Base-by-base conservation (phyloP, 2,888 invertebrate species). In the Caenorhabditis macrosperma region DNA sequence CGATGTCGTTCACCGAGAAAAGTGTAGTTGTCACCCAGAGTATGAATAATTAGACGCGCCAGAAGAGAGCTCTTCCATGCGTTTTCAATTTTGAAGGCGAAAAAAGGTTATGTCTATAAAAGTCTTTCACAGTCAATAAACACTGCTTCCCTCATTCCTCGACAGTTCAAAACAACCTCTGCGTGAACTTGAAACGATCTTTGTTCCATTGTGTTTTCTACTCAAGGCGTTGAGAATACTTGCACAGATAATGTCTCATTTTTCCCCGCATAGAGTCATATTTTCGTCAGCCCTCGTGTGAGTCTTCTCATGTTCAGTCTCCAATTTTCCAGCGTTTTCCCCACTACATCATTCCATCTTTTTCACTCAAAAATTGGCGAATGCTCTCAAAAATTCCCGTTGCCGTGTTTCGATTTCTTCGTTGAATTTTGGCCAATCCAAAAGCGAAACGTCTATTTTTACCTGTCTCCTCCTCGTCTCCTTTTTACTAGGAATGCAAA, bases 1-100 rank as follows among this genome's bases (percentile, higher is more conserved):
- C 83, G 24, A 67, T 83, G 35, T 82, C 82, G 2, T 83, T 83
- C 61, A 83, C 83, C 33, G 83, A 83, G 54, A 79, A 77, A 66
- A 74, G 77, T 66, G 74, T 74, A 38, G 64, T 64, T 30, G 59
- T 74, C 64, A 52, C 64, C 50, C 74, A 64, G 30, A 74, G 52
- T 59, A 64, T 74, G 64, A 77, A 67, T 77, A 68, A 77, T 67
- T 67, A 54, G 60, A 46, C 30, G 44, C 52, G 28, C n/a, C n/a
- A n/a, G n/a, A n/a, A n/a, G n/a, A n/a, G n/a, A n/a, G n/a, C n/a
- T n/a, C 33, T 33, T 33, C 33, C 9, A 33, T 33, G n/a, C 28
- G 30, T 57, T 15, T 48, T 35, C 24, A 33, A 33, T 33, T 33
- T 33, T 9, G 6, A 33, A 33, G 9, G 5, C 6, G 6, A 33